phyloP scores from a whole-genome alignment of 2,888 invertebrate genomes.

The Sympetrum striolatum region DNA sequence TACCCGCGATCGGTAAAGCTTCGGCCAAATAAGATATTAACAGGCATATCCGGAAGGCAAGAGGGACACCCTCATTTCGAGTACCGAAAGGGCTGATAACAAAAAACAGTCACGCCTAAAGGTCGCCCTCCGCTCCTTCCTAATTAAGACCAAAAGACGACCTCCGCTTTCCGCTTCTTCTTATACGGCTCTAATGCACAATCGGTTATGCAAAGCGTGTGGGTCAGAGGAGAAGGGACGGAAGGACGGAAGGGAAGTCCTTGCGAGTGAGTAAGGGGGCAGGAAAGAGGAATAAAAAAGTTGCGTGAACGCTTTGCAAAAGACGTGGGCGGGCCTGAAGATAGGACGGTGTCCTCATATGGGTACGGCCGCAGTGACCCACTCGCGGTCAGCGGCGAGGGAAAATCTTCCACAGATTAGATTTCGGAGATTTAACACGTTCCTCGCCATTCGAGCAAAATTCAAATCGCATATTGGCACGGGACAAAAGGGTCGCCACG shows the following conservation, averaged over 20 bases:
- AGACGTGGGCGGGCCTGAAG: neutral
- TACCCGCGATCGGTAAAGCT: no score
- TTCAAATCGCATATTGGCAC: no score
- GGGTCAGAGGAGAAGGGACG: neutral
- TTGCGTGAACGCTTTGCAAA: neutral
- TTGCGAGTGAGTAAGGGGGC: neutral
- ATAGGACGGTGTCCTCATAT: neutral
- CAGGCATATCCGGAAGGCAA: no score
- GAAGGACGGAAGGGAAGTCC: neutral
- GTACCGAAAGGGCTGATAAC: neutral
- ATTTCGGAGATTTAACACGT: no score
- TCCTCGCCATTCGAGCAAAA: no score
- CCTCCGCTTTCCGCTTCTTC: neutral
- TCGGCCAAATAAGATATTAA: no score
- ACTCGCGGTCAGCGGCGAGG: neutral
- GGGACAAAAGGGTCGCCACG: no score
- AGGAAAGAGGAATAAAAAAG: neutral
- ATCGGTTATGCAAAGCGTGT: neutral
- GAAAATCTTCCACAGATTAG: neutral
- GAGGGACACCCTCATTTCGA: no score
- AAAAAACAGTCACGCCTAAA: neutral
- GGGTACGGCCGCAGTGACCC: neutral
- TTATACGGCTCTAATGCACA: neutral
- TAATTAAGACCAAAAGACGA: neutral
- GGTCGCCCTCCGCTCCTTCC: neutral